Percentiles rank a stretch among this genome's conserved stretches.
Evolutionary conservation across 1,140 invertebrate species (phyloP).

Genomic region (Apis florea): DNA sequence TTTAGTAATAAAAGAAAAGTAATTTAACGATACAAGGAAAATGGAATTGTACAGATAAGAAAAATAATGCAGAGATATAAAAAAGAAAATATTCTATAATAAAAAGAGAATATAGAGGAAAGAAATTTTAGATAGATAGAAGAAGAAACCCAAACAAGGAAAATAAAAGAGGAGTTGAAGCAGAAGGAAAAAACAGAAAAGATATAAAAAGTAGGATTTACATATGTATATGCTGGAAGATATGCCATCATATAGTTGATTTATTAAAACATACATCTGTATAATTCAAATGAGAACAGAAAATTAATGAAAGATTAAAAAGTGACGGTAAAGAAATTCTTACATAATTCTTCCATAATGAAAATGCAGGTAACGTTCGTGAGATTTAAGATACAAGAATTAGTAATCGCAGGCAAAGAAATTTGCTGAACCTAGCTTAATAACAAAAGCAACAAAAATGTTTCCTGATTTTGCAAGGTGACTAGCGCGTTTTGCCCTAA

Average conservation of each 20-base stretch:
- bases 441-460: not conserved
- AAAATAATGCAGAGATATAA: too few relatives aligned
- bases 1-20: too few relatives aligned
- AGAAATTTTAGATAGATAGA: too few relatives aligned
- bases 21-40: too few relatives aligned
- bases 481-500: not conserved
- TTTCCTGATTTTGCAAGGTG: not conserved
- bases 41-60: too few relatives aligned
- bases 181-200: not conserved
- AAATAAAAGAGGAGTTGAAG: not conserved
- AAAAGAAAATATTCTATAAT: too few relatives aligned
- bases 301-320: not conserved
- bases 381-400: not conserved
- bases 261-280: too few relatives aligned
- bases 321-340: not conserved
- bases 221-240: not conserved
- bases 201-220: not conserved
- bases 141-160: too few relatives aligned
- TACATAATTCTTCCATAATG: not conserved
- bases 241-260: too few relatives aligned
- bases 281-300: not conserved
- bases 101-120: too few relatives aligned
- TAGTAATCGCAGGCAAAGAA: not conserved
- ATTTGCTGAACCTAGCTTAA: not conserved
- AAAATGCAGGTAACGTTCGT: not conserved